These are phyloP conservation scores for Macropodus opercularis DNA, from an alignment of 2,797 vertebrate genomes.

Conservation along the genomic window DNA sequence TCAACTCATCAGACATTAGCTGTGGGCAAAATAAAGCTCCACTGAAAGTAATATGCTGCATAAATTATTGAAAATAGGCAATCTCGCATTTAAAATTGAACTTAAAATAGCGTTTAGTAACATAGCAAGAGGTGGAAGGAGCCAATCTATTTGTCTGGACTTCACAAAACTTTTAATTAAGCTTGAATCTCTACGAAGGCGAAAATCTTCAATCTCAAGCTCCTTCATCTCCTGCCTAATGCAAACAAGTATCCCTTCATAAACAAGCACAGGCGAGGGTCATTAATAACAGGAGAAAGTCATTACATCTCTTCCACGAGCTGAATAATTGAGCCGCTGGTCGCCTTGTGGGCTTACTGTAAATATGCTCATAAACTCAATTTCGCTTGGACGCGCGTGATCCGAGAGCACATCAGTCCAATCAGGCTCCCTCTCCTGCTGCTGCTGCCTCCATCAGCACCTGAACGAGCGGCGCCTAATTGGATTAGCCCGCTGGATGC, in stretches of 20 bases:
- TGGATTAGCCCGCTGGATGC: slow-evolving; percentile 58
- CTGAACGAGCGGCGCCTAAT: slow-evolving; percentile 61
- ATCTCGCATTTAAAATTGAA: slow-evolving; percentile 32
- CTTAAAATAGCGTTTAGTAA: slow-evolving; percentile 42
- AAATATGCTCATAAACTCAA: slow-evolving; percentile 62
- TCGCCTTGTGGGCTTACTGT: slow-evolving; percentile 57
- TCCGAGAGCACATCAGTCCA: slow-evolving; percentile 28
- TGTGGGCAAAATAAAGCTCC: slow-evolving; percentile 5
- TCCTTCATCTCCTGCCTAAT: slow-evolving; percentile 65
- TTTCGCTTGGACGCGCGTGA: slow-evolving; percentile 18
- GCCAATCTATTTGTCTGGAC: slow-evolving; percentile 59
- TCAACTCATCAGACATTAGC: slow-evolving; percentile 23
- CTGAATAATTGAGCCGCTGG: slow-evolving; percentile 77
- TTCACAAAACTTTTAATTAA: slow-evolving; percentile 66
- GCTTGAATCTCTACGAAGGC: slow-evolving; percentile 47
- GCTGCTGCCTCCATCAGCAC: slow-evolving; percentile 29
- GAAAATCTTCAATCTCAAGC: slow-evolving; percentile 54
- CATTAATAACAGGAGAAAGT: slow-evolving; percentile 80
- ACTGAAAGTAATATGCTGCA: slow-evolving; percentile 16
- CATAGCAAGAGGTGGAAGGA: slow-evolving; percentile 27
- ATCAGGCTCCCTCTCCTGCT: slow-evolving; percentile 23
- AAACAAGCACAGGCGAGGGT: slow-evolving; percentile 68
- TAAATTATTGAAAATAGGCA: slow-evolving; percentile 45
- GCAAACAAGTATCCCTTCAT: slow-evolving; percentile 70
- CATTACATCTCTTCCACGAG: slow-evolving; percentile 71